Percentiles rank a stretch among this genome's conserved stretches.
These are phyloP conservation scores for Poecilia wingei DNA, from an alignment of 2,797 vertebrate species.

Conservation along the genomic window DNA sequence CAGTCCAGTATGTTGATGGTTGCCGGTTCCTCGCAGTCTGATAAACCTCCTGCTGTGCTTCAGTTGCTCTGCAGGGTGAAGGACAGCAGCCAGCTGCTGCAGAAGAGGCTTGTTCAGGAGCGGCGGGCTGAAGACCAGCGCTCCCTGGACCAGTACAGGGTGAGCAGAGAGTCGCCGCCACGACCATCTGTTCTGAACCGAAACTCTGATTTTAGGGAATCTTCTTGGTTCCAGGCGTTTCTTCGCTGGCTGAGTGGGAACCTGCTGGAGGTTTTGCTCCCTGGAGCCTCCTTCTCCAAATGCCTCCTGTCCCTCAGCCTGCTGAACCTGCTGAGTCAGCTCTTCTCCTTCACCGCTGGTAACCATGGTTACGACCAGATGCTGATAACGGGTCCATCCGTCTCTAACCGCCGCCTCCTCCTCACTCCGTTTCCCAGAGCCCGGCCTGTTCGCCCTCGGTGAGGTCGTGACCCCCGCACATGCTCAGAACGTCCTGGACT, in stretches of 20 bases:
- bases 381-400: neutral
- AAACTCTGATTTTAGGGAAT: constrained; percentile 8
- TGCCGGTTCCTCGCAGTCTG: neutral
- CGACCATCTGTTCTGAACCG: neutral
- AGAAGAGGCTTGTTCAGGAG: constrained; percentile 79
- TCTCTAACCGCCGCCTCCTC: neutral
- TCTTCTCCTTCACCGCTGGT: constrained; percentile 83
- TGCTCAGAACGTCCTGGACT: constrained; percentile 86
- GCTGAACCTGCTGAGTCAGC: constrained; percentile 86
- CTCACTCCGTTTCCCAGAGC: constrained; percentile 46
- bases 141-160: constrained; percentile 74
- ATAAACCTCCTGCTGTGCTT: neutral
- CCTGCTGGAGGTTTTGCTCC: constrained; percentile 87
- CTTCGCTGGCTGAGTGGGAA: constrained; percentile 85
- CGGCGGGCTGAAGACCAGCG: constrained; percentile 51
- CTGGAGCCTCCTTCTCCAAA: constrained; percentile 91
- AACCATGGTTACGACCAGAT: neutral
- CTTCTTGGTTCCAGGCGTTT: constrained; percentile 82
- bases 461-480: constrained; percentile 80
- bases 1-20: too few species aligned
- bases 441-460: constrained; percentile 82
- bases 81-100: constrained; percentile 89
- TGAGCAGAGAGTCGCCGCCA: constrained; percentile 12
- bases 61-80: constrained; percentile 90
- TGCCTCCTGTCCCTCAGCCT: constrained; percentile 89